phyloP scores from a whole-genome alignment of 2,888 invertebrate genomes.

The Halocaridina rubra region DNA sequence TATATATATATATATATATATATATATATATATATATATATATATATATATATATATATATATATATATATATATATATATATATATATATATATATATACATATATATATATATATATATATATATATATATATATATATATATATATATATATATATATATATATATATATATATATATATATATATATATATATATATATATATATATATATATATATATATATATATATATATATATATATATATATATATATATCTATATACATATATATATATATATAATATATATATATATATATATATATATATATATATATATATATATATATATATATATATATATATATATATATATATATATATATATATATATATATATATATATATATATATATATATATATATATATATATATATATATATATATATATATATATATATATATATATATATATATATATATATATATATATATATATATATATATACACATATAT shows the following conservation, averaged over 20 bases:
- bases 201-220: conserved; percentile 18
- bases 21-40: conserved; percentile 19
- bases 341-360: neutral
- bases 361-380: neutral
- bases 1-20: neutral
- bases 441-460: neutral
- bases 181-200: conserved; percentile 14
- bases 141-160: conserved; percentile 9
- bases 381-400: neutral
- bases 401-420: neutral
- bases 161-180: conserved; percentile 16
- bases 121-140: conserved; percentile 9
- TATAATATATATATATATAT: neutral
- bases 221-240: conserved; percentile 22
- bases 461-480: neutral
- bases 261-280: conserved; percentile 22
- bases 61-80: conserved; percentile 4
- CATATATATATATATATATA: neutral
- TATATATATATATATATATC: conserved; percentile 21
- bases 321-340: neutral
- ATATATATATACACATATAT: neutral
- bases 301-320: neutral
- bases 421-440: neutral
- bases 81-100: neutral
- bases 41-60: conserved; percentile 15